phyloP scores from a whole-genome alignment of 2,888 invertebrate genomes.

The Aporophyla lueneburgensis region DNA sequence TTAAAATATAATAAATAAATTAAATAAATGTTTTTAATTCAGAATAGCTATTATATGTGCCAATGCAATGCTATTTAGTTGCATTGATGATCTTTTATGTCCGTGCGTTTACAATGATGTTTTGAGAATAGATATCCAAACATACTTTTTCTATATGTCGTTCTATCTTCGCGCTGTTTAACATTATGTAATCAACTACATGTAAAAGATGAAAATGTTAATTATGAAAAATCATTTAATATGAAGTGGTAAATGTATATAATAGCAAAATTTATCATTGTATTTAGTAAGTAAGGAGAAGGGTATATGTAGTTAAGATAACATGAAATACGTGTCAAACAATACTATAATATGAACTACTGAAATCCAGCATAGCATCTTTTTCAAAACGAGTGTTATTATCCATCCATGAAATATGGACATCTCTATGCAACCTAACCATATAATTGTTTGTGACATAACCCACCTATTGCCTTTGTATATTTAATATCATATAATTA shows the following conservation, averaged over 20 bases:
- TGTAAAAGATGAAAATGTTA: conserved; percentile 62
- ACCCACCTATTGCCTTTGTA: conserved; percentile 11
- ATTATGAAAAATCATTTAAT: conserved; percentile 47
- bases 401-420: not conserved
- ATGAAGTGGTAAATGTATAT: conserved; percentile 65
- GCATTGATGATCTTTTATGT: conserved; percentile 53
- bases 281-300: conserved; percentile 63
- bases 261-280: conserved; percentile 57
- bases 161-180: conserved; percentile 52
- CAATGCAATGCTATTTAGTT: conserved; percentile 52
- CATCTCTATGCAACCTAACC: not conserved
- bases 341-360: conserved; percentile 31
- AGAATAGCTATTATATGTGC: conserved; percentile 38
- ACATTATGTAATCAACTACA: conserved; percentile 55
- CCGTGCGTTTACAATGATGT: conserved; percentile 46
- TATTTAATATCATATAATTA: conserved; percentile 16
- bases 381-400: not conserved
- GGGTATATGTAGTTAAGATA: conserved; percentile 64
- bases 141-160: conserved; percentile 50
- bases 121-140: conserved; percentile 44
- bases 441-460: conserved; percentile 8
- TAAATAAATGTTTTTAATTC: conserved; percentile 54
- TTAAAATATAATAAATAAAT: conserved; percentile 43
- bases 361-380: not conserved
- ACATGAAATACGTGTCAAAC: conserved; percentile 32